Evolutionary conservation across 2,113 vertebrate genomes (phyloP), one percentile per base, ranked within the genome.

Genomic region (Orthochromis malagaraziensis): DNA sequence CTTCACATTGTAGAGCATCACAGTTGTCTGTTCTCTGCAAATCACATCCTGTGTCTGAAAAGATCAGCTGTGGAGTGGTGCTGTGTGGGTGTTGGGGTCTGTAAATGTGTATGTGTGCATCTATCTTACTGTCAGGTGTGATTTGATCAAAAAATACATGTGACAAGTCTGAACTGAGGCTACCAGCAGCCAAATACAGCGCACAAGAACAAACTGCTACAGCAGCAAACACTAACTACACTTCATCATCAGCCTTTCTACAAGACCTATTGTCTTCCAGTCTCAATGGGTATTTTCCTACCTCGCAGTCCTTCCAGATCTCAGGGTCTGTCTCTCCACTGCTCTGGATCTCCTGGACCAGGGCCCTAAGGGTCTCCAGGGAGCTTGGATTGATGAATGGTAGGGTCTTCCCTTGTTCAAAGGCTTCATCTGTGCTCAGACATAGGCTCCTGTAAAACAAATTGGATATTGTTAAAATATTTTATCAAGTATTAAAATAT

Each of bases 231-330:
- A 21, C 79, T 16, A 49, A 31, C 84, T 68, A 77, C 77, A 70
- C 85, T 84, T 63, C 12, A 2, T 53, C 79, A 58, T 45, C 57
- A 49, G 21, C 26, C 17, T 38, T 77, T 51, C 45, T 33, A 77
- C 73, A 77, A 33, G 29, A 82, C 26, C 33, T 13, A 12, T 4
- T 40, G 26, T 16, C 7, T 84, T 86, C 42, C 42, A 70, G 47
- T 19, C 49, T 58, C 26, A 26, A n/a, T 35, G 19, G 63, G 68
- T n/a, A 4, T 12, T 75, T n/a, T 53, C 89, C 77, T 95, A 99
- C 98, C 98, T 99, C 98, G 77, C 97, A 98, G 86, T 94, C 97
- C 93, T 97, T 98, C 97, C 97, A 97, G 83, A 96, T 94, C 93
- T 98, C 97, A 0, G 93, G 96, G 94, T 98, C 97, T 7, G 96